Evolutionary conservation across 2,797 vertebrate genomes (phyloP).

Genomic region (Gymnoscopelus braueri): DNA sequence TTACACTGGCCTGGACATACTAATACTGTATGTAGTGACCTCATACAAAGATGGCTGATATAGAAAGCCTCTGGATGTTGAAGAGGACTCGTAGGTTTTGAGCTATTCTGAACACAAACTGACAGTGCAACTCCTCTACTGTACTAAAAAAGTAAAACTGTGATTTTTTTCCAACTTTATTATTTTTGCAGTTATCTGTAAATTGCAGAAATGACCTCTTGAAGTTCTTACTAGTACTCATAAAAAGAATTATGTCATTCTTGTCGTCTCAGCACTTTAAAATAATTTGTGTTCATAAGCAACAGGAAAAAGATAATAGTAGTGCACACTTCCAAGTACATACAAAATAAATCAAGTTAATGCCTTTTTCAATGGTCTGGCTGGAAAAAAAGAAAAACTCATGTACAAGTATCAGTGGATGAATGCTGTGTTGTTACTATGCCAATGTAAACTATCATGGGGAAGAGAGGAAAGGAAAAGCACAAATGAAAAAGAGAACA

Average conservation of each 20-base stretch:
- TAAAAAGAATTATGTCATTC: conserved; percentile 54
- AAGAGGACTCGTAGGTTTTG: conserved; percentile 19
- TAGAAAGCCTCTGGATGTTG: conserved; percentile 47
- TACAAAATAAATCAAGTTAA: conserved; percentile 20
- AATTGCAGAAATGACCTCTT: conserved; percentile 64
- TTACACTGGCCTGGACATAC: conserved; percentile 14
- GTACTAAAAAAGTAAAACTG: conserved; percentile 65
- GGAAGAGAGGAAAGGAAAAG: conserved; percentile 63
- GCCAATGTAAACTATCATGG: conserved; percentile 57
- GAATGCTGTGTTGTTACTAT: conserved; percentile 54
- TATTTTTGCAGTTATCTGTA: conserved; percentile 46
- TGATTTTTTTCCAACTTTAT: conserved; percentile 57
- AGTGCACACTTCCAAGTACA: conserved; percentile 35
- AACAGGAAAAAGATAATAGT: conserved; percentile 44
- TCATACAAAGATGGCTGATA: conserved; percentile 25
- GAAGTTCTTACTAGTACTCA: conserved; percentile 65
- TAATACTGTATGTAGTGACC: conserved; percentile 16
- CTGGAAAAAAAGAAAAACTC: conserved; percentile 39
- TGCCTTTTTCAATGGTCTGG: conserved; percentile 48
- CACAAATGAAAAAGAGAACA: conserved; percentile 73
- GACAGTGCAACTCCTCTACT: conserved; percentile 55
- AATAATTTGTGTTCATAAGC: conserved; percentile 60
- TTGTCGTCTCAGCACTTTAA: conserved; percentile 76
- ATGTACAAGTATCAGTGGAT: conserved; percentile 35
- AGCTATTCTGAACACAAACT: conserved; percentile 47